These are phyloP conservation scores for Oscheius onirici DNA, from an alignment of 2,888 invertebrate genomes.

Conservation along the genomic window DNA sequence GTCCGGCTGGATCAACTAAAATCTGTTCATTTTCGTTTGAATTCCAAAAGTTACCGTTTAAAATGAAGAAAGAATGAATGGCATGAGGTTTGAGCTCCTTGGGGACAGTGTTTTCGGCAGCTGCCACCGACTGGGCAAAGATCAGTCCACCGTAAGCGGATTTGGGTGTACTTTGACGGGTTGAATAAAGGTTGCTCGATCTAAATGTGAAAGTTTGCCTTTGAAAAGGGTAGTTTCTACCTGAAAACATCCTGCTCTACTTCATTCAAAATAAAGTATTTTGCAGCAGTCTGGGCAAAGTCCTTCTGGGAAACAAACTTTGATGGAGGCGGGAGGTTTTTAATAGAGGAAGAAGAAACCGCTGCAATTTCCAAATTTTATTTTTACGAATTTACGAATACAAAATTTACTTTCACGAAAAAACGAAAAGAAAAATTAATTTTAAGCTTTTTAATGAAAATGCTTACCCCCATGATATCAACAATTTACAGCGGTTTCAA, in stretches of 20 bases:
- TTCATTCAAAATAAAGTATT: too few relatives aligned
- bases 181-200: constrained; percentile 43
- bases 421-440: neutral
- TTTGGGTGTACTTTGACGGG: constrained; percentile 42
- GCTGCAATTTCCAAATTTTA: too few relatives aligned
- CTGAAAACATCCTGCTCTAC: too few relatives aligned
- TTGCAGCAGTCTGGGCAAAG: too few relatives aligned
- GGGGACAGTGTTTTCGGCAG: constrained; percentile 63
- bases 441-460: too few relatives aligned
- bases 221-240: too few relatives aligned
- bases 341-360: too few relatives aligned
- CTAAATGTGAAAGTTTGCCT: constrained; percentile 27
- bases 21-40: neutral
- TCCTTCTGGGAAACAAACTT: too few relatives aligned
- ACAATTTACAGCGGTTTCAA: neutral
- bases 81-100: constrained; percentile 61
- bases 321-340: too few relatives aligned
- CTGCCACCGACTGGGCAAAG: constrained; percentile 63
- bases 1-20: constrained; percentile 64
- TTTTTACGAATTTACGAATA: neutral
- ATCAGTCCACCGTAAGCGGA: constrained; percentile 67
- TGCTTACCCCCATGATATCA: too few relatives aligned
- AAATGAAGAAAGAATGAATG: constrained; percentile 65
- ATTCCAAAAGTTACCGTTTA: constrained; percentile 52
- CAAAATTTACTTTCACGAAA: neutral